Evolutionary conservation across 2,113 vertebrate genomes (phyloP), one percentile per base, ranked within the genome.

Genomic region (Condylura cristata): DNA sequence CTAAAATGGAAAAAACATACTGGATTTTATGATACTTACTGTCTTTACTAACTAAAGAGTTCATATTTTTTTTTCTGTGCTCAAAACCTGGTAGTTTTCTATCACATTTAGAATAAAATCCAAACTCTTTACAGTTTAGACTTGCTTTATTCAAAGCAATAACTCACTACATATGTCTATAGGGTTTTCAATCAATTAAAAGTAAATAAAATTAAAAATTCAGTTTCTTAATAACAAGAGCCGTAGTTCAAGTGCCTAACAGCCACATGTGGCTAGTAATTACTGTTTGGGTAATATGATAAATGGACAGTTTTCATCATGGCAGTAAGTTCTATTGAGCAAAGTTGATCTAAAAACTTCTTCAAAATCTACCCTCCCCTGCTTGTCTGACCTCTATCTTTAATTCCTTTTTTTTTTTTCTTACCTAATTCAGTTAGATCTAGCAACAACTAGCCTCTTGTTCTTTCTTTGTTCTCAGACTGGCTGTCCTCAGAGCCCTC

Each of bases 11-110:
- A 79, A 58, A 94, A 85, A 78, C 34, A 74, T 61, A 82, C 12
- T 80, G 44, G 32, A 51, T 92, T 88, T 94, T 79, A 92, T 51
- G 28, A 88, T 34, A 74, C 89, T 90, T 63, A 87, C 32, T 76
- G 4, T 46, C 22, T 94, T 85, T 78, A 41, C 41, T 86, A 79
- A 66, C 41, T 89, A n/a, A 76, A 17, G 86, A 86, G 37, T 71
- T 63, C 44, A 68, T 56, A 5, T 70, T 17, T 79, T 63, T 72
- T 60, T 28, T 22, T 78, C 3, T 88, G 46, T 88, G 46, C 44
- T 63, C 63, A 70, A 88, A 92, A 72, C 46, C 12, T 63, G 16
- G 1, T 58, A 46, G 39, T 87, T 92, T 85, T 89, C 39, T 94
- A 66, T 71, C 20, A 58, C 56, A 84, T 83, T 91, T 56, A 63